Percentiles rank a stretch among this genome's conserved stretches.
Evolutionary conservation across 2,113 vertebrate species (phyloP).

Genomic region (Pluvialis apricaria): DNA sequence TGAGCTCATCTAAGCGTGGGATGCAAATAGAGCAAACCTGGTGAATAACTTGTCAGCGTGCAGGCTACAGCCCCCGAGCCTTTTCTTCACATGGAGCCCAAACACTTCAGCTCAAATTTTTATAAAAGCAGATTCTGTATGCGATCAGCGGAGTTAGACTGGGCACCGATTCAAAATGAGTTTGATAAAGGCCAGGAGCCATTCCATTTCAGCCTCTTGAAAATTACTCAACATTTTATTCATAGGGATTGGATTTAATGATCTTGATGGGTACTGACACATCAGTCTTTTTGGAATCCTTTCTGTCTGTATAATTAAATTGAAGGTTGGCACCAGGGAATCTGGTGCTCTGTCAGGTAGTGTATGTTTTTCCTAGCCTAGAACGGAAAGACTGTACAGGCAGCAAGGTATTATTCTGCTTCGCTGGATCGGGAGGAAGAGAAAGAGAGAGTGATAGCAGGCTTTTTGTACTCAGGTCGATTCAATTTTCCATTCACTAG

Average conservation of each 20-base stretch:
- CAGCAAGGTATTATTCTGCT: constrained; percentile 20
- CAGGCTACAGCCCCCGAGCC: not conserved
- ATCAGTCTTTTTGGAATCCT: constrained; percentile 44
- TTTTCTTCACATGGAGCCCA: not conserved
- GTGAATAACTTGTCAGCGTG: not conserved
- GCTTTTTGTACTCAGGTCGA: not conserved
- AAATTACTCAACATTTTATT: constrained; percentile 53
- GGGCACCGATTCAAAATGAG: not conserved
- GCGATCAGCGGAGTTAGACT: not conserved
- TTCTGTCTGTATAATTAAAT: constrained; percentile 62
- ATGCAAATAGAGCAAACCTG: constrained; percentile 1
- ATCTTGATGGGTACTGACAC: constrained; percentile 49
- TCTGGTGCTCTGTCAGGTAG: constrained; percentile 30
- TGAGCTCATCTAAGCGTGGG: constrained; percentile 22
- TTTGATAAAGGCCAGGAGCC: constrained; percentile 3
- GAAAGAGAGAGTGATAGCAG: not conserved
- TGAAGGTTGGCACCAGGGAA: constrained; percentile 46
- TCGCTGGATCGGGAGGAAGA: not conserved
- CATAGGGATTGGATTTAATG: constrained; percentile 36
- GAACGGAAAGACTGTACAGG: not conserved
- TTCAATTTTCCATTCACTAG: not conserved
- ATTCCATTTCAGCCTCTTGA: constrained; percentile 19
- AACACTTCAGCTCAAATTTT: not conserved
- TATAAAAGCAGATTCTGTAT: not conserved
- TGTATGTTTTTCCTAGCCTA: not conserved